Conservation (phyloP, 2,797 vertebrate species). For the Okamejei kenojei region DNA sequence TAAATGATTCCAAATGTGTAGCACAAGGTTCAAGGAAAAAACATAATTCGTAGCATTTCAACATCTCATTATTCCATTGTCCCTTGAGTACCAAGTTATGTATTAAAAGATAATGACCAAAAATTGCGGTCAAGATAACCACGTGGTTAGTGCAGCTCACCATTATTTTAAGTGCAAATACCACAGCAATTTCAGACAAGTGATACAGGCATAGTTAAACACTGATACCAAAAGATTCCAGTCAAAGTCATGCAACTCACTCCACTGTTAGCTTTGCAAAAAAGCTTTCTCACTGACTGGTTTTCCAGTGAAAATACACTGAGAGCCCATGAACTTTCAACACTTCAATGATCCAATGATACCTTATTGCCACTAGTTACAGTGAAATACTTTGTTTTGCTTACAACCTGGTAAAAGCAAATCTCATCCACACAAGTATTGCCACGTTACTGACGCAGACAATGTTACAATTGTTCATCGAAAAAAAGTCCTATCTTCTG, state of each 20-base stretch:
- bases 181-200: neutral
- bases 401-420: no score
- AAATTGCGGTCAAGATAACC: constrained; percentile 13
- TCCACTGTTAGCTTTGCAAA: neutral
- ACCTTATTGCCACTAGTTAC: no score
- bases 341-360: no score
- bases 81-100: neutral
- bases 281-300: neutral
- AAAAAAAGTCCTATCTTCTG: no score
- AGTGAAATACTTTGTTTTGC: no score
- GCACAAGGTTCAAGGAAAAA: neutral
- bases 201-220: neutral
- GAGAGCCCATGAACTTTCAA: neutral
- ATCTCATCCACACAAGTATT: no score
- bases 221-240: neutral
- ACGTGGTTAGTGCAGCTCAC: neutral
- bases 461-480: no score
- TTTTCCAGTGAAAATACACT: neutral
- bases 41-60: constrained; percentile 7
- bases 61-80: constrained; percentile 16
- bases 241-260: neutral
- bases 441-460: no score
- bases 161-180: neutral
- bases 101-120: neutral
- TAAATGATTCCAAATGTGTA: constrained; percentile 32